phyloP scores from a whole-genome alignment of 2,797 vertebrate species.

The Leucoraja ocellata region DNA sequence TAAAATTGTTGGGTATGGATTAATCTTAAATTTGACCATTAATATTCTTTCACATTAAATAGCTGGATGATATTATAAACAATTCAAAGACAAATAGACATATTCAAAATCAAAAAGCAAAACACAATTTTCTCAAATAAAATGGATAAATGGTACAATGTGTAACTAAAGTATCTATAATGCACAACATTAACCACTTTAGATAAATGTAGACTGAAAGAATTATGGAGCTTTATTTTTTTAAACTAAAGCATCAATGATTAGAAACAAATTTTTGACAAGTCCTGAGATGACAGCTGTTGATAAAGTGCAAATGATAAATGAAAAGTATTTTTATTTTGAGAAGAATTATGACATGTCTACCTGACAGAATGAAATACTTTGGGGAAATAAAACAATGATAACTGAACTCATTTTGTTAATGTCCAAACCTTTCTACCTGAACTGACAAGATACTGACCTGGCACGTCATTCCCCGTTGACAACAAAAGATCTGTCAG shows the following conservation, averaged over 20 bases:
- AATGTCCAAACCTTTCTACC: slow-evolving; percentile 49
- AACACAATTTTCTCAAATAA: neutral
- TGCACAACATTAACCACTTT: neutral
- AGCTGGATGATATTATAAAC: neutral
- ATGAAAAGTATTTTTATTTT: slow-evolving; percentile 45
- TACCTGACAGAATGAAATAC: slow-evolving; percentile 60
- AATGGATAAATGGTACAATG: neutral
- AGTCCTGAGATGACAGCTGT: slow-evolving; percentile 44
- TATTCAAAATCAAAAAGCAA: neutral
- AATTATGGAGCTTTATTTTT: neutral
- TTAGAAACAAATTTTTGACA: slow-evolving; percentile 43
- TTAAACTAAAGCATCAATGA: neutral
- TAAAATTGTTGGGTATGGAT: neutral
- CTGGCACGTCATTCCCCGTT: slow-evolving; percentile 51
- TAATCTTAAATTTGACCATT: neutral
- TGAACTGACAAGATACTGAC: slow-evolving; percentile 48
- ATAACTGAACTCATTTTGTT: slow-evolving; percentile 52
- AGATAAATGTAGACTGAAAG: neutral
- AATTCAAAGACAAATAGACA: neutral
- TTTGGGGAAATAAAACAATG: slow-evolving; percentile 44
- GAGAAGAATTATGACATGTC: slow-evolving; percentile 60
- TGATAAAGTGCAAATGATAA: slow-evolving; percentile 43
- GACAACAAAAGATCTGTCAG: slow-evolving; percentile 64
- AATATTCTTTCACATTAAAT: neutral
- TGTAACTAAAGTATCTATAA: neutral